Percentiles rank a stretch among this genome's conserved stretches.
Evolutionary conservation across 2,113 vertebrate genomes (phyloP).

Genomic region (Xiphias gladius): DNA sequence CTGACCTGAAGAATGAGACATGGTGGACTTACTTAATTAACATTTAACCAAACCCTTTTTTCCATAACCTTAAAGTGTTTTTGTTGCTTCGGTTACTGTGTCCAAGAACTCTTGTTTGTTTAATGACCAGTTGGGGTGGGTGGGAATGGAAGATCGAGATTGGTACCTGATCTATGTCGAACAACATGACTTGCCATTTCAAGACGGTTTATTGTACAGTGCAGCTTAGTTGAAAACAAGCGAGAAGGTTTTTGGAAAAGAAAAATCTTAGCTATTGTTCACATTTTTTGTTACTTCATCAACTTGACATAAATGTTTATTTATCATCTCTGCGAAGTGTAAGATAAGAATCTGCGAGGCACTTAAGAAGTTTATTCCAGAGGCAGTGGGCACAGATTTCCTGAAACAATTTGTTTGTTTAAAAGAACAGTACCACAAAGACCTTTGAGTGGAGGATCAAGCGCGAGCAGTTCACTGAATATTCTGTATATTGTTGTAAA

Average conservation of each 20-base stretch:
- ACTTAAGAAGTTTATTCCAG: background rate
- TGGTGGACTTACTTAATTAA: background rate
- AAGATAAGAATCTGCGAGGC: background rate
- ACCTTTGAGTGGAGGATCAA: background rate
- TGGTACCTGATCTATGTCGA: background rate
- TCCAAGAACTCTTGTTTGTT: background rate
- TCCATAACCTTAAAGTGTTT: background rate
- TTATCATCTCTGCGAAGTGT: background rate
- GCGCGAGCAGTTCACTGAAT: background rate
- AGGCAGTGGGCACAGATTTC: background rate
- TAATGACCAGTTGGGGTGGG: background rate
- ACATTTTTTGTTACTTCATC: too few species aligned
- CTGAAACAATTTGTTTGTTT: background rate
- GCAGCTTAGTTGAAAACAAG: background rate
- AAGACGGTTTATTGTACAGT: too few species aligned
- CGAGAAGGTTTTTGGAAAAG: background rate
- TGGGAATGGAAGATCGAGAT: background rate
- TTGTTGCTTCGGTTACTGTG: background rate
- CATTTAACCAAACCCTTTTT: background rate
- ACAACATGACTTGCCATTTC: too few species aligned
- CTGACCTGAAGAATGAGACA: background rate
- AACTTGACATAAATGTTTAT: background rate
- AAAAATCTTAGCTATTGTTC: too few species aligned
- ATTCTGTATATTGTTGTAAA: background rate
- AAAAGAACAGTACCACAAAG: background rate